Conservation (phyloP, 2,888 invertebrate genomes). For the Tanytarsus gracilentus region DNA sequence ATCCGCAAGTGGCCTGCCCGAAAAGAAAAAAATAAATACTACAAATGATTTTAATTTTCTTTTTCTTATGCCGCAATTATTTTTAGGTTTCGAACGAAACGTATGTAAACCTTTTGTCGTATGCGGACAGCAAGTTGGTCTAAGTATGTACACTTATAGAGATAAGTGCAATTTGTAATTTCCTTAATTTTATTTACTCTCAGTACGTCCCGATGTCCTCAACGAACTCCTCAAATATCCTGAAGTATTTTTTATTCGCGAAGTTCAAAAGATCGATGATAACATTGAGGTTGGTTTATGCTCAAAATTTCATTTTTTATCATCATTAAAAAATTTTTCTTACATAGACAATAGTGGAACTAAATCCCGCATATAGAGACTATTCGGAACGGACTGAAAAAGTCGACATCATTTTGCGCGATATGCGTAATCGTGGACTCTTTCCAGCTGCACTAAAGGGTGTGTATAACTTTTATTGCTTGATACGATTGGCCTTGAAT, state of each 20-base stretch:
- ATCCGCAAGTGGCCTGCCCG: too few relatives aligned
- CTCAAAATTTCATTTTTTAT: background rate
- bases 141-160: constrained; percentile 40
- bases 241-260: constrained; percentile 53
- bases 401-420: constrained; percentile 68
- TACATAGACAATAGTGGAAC: constrained; percentile 64
- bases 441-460: constrained; percentile 61
- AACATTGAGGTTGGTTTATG: constrained; percentile 5
- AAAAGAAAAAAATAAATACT: too few relatives aligned
- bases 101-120: constrained; percentile 81
- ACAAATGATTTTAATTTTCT: too few relatives aligned
- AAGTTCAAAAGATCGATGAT: constrained; percentile 34
- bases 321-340: constrained; percentile 11
- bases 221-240: constrained; percentile 72
- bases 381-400: constrained; percentile 71
- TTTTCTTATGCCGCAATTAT: constrained; percentile 30
- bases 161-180: background rate
- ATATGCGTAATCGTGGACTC: constrained; percentile 63
- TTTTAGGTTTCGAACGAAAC: constrained; percentile 61
- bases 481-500: constrained; percentile 81
- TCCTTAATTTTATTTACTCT: background rate
- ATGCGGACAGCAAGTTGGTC: constrained; percentile 80
- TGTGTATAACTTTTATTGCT: constrained; percentile 45
- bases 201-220: constrained; percentile 68
- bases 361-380: constrained; percentile 80